These are phyloP conservation scores for Euzetes globulus DNA, from an alignment of 2,888 invertebrate genomes.

Conservation along the genomic window DNA sequence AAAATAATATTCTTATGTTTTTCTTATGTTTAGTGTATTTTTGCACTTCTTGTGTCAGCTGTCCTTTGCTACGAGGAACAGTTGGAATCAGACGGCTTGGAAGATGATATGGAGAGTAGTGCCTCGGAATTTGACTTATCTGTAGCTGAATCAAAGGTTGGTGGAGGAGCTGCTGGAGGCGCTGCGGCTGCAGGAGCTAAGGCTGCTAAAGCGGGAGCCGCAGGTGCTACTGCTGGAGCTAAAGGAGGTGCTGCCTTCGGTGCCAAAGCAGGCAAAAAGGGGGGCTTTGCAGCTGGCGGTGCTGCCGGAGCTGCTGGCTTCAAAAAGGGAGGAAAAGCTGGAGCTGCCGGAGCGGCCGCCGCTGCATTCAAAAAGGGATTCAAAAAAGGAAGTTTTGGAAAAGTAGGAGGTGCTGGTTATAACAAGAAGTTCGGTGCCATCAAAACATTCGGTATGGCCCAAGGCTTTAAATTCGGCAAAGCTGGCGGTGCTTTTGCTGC, in stretches of 20 bases:
- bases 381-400: conserved; percentile 27
- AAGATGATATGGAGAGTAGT: neutral
- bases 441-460: conserved; percentile 32
- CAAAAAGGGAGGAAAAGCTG: conserved; percentile 27
- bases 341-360: conserved; percentile 25
- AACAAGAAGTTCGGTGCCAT: conserved; percentile 35
- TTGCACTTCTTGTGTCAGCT: neutral
- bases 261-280: neutral
- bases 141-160: neutral
- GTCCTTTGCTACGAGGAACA: neutral
- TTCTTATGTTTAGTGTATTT: neutral
- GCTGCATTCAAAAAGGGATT: conserved; percentile 27
- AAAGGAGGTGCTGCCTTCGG: neutral
- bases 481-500: conserved; percentile 15
- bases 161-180: neutral
- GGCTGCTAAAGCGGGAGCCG: conserved; percentile 10
- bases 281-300: conserved; percentile 7
- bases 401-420: conserved; percentile 31
- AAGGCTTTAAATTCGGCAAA: conserved; percentile 34
- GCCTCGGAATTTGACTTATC: conserved; percentile 2
- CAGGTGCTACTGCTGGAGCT: neutral
- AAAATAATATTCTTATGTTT: neutral
- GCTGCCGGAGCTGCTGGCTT: conserved; percentile 16
- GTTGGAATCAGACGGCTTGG: neutral
- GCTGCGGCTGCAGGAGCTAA: conserved; percentile 7